Base-by-base conservation (phyloP, 2,888 invertebrate species). In the Noctua pronuba region DNA sequence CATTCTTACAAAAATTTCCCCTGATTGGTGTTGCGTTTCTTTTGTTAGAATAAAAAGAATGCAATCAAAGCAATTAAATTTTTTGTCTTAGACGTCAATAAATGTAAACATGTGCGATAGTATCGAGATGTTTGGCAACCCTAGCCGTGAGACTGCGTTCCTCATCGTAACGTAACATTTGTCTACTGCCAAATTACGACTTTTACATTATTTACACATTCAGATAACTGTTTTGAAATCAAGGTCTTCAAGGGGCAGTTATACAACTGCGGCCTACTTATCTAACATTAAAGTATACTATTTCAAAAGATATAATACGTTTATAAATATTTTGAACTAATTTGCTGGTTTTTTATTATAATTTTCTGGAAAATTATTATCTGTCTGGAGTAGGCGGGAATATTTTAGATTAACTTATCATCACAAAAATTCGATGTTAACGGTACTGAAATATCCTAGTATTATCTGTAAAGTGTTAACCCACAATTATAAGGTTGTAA, bases 121-220 rank as follows among this genome's bases (percentile, higher is more conserved):
- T 46, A n/a, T 67, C 28, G 35, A 68, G 31, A 64, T 16, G 41
- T 67, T 72, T 74, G 88, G 67, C 85, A 88, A 72, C 88, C 88
- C 89, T 88, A 81, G 60, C 66, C 52, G 67, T 82, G 70, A 38
- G 66, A 84, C 75, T 83, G 79, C 79, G 85, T 87, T 86, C 67
- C 72, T 91, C 92, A 74, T 85, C 88, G 90, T 91, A 90, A 91
- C 89, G 86, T 84, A 82, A 84, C 84, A 88, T 86, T 89, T 87
- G 89, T 91, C 91, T 90, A 90, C 88, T 91, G 91, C 91, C 92
- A 91, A 92, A 91, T 92, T 90, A 89, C 89, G 82, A 83, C 83
- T 84, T 87, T 84, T 85, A 86, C 86, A 89, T 88, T 88, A 90
- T 88, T 88, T 87, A 88, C 86, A 86, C 81, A 86, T 86, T 84